These are phyloP conservation scores for Macrosteles quadrilineatus DNA, from an alignment of 1,140 invertebrate genomes.

Conservation along the genomic window DNA sequence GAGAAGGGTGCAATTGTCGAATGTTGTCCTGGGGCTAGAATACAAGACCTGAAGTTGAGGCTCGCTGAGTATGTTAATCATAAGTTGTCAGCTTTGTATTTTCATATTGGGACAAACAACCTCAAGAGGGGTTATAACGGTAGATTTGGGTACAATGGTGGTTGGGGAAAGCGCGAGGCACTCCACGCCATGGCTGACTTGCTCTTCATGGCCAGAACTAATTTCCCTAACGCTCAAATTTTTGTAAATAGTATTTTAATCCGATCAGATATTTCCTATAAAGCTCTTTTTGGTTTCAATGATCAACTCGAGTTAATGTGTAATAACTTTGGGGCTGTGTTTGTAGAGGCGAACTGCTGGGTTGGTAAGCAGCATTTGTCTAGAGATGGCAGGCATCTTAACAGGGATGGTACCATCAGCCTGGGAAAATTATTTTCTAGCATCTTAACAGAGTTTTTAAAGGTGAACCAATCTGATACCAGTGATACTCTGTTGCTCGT, in stretches of 20 bases:
- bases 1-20: neutral
- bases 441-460: too few relatives aligned
- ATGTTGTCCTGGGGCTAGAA: neutral
- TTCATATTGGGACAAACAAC: neutral
- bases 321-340: too few relatives aligned
- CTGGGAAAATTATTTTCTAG: too few relatives aligned
- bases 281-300: neutral
- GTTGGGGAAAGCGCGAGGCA: neutral
- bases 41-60: neutral
- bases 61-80: neutral
- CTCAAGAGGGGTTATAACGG: neutral
- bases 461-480: too few relatives aligned
- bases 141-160: neutral
- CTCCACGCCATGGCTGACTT: slow-evolving; percentile 4
- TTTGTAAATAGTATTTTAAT: slow-evolving; percentile 12
- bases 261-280: neutral
- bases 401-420: too few relatives aligned
- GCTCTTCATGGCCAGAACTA: neutral
- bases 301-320: too few relatives aligned
- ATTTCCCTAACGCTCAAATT: neutral
- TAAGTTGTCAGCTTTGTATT: neutral
- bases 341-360: too few relatives aligned
- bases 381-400: too few relatives aligned
- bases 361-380: too few relatives aligned
- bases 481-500: too few relatives aligned